Conservation (phyloP, 2,113 vertebrate genomes). For the Notechis scutatus region DNA sequence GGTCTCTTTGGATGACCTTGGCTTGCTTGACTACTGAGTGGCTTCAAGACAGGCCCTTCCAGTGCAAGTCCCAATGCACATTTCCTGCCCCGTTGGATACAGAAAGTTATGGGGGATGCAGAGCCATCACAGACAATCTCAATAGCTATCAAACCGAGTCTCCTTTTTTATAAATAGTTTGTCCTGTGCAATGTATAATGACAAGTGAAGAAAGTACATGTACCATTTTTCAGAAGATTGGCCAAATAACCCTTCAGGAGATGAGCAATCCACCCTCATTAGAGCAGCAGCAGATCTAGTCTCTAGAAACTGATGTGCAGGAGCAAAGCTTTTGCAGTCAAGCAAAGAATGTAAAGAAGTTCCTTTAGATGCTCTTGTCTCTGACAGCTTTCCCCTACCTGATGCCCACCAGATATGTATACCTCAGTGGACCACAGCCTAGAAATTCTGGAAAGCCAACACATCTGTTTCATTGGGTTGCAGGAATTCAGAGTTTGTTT, state of each 20-base stretch:
- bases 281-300: background rate
- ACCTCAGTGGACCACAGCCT: background rate
- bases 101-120: no score
- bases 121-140: background rate
- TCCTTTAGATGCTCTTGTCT: background rate
- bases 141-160: background rate
- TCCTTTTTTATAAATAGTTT: background rate
- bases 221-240: background rate
- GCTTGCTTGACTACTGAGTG: background rate
- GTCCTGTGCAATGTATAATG: background rate
- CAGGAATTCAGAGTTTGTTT: background rate
- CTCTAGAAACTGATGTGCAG: background rate
- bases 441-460: background rate
- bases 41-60: background rate
- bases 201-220: background rate
- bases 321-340: background rate
- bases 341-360: background rate
- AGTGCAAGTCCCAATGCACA: background rate
- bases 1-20: background rate
- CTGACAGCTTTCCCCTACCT: background rate
- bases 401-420: background rate
- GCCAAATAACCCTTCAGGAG: background rate
- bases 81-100: background rate
- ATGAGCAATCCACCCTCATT: background rate
- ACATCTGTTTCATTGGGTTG: background rate